Evolutionary conservation across 2,113 vertebrate genomes (phyloP), one percentile per base, ranked within the genome.

Genomic region (Dascyllus trimaculatus): DNA sequence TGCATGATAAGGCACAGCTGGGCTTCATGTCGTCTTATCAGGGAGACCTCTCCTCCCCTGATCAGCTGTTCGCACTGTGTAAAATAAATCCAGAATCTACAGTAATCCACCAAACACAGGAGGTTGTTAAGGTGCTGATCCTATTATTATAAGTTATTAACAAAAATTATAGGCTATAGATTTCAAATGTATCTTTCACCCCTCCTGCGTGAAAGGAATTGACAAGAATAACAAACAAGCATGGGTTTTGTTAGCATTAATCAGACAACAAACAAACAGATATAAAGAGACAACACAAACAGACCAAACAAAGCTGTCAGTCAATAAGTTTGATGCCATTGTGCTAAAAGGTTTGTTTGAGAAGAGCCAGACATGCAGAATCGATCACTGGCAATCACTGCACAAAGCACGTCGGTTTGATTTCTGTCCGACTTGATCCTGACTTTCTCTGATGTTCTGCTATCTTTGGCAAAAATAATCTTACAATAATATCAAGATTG

Each of bases 1-100:
- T 63, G 35, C 19, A 40, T 69, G 78, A 88, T 71, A 17, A 3
- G 10, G 66, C 69, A 40, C 90, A 90, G 90, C 92, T 91, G 91
- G 78, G 79, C 65, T 78, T 52, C 71, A 63, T 81, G 63, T 70
- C 56, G 17, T 68, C 82, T 75, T 72, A 89, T 84, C 78, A 21
- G 46, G 52, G 32, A 71, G 63, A 52, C 68, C 78, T 78, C 57
- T 85, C 78, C 84, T 79, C 84, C 78, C 77, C 73, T 52, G 0
- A 85, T 84, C 88, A 88, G 71, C 81, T 90, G 88, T 65, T 87
- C 35, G 10, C 48, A 15, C 77, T 53, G 46, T 45, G 35, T 54
- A 58, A 68, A 67, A 82, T 66, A 81, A 81, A 78, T 80, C 71
- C 32, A 45, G 57, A 83, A 43, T 74, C 38, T 85, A 73, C 61